Percentiles rank a stretch among this genome's conserved stretches.
Conservation (phyloP, 2,113 vertebrate species). For the Sardina pilchardus region DNA sequence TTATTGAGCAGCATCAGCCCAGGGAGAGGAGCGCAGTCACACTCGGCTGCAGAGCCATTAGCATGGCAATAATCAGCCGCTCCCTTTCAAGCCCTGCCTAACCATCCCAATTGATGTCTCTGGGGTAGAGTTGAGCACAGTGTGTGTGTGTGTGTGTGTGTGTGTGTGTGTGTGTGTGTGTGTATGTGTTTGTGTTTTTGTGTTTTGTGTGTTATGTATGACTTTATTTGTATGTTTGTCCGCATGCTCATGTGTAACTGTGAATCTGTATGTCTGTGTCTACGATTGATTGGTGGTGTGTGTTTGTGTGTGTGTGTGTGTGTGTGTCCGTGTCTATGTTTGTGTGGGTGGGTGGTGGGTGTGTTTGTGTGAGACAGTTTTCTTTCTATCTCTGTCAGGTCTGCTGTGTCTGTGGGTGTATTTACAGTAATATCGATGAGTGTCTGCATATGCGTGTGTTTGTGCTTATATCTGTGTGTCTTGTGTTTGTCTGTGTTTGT, state of each 20-base stretch:
- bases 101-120: constrained; percentile 10
- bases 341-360: neutral
- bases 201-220: neutral
- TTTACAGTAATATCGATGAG: neutral
- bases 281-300: neutral
- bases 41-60: constrained; percentile 28
- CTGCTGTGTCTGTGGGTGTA: neutral
- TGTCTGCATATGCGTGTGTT: neutral
- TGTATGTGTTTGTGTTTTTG: neutral
- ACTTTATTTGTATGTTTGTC: neutral
- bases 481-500: neutral
- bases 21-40: neutral
- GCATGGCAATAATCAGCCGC: constrained; percentile 36
- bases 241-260: neutral
- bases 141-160: neutral
- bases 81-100: neutral
- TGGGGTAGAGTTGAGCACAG: too few species aligned
- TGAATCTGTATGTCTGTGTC: neutral
- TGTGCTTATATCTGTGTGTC: neutral
- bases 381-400: neutral
- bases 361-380: neutral
- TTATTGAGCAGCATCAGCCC: neutral
- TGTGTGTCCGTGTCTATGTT: neutral
- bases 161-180: neutral
- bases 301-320: neutral